Conservation (phyloP, 2,797 vertebrate genomes). For the Amblyraja radiata region DNA sequence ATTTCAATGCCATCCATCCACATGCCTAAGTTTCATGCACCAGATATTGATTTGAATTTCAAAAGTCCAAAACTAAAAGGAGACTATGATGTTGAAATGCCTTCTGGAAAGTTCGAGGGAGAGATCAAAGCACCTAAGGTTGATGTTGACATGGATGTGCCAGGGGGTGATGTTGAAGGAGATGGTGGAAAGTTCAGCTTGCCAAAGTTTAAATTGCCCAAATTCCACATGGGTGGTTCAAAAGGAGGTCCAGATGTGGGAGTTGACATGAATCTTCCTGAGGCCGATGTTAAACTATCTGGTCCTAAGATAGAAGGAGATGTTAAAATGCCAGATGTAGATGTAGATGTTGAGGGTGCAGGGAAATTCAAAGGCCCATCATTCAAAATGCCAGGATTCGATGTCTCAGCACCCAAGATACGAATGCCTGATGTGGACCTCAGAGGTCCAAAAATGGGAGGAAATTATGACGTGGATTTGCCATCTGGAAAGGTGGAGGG, state of each 20-base stretch:
- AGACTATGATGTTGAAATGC: background rate
- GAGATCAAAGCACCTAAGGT: conserved; percentile 28
- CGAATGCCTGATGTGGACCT: too few species aligned
- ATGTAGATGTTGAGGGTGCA: conserved; percentile 15
- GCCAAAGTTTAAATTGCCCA: too few species aligned
- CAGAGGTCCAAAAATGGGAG: background rate
- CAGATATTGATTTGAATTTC: background rate
- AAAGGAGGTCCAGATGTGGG: too few species aligned
- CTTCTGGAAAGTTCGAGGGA: background rate
- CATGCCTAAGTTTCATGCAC: background rate
- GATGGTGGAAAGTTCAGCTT: too few species aligned
- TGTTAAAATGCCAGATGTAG: too few species aligned
- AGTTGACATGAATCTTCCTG: too few species aligned
- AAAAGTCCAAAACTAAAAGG: background rate
- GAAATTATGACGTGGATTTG: conserved; percentile 41
- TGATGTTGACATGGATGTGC: conserved; percentile 8
- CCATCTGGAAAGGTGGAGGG: background rate
- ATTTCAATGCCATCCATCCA: background rate
- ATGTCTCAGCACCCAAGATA: conserved; percentile 15
- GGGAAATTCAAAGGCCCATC: conserved; percentile 47
- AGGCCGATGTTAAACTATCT: too few species aligned
- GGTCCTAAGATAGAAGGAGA: too few species aligned
- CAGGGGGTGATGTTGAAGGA: conserved; percentile 31
- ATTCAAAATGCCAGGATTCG: conserved; percentile 47
- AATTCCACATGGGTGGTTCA: too few species aligned